Conservation (phyloP, 2,888 invertebrate genomes). For the Lasioglossum morio region DNA sequence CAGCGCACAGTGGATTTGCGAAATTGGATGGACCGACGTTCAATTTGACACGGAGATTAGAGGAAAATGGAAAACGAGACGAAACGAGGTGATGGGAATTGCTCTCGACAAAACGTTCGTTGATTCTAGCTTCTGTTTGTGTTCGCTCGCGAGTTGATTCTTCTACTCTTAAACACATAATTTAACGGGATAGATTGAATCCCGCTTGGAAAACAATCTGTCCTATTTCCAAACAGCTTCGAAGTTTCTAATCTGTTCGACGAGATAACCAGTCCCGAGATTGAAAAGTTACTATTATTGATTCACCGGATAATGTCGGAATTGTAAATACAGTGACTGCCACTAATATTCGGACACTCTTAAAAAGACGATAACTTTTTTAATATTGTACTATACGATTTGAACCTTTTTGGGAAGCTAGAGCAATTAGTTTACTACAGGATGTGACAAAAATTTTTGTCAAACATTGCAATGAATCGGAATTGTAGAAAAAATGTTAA, state of each 20-base stretch:
- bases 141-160: background rate
- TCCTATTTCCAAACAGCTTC: background rate
- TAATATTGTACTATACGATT: no score
- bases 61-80: constrained; percentile 23
- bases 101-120: constrained; percentile 6
- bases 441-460: no score
- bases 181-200: background rate
- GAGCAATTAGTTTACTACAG: no score
- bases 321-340: no score
- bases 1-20: background rate
- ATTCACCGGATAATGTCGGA: background rate
- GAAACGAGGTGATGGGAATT: constrained; percentile 17
- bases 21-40: constrained; percentile 14
- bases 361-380: no score
- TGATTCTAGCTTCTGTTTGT: constrained; percentile 5
- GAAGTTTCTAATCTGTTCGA: background rate
- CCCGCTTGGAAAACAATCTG: background rate
- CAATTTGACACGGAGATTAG: constrained; percentile 25
- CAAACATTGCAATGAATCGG: no score
- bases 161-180: background rate
- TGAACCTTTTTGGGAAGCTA: no score
- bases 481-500: no score
- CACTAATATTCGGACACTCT: no score
- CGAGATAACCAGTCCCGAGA: background rate
- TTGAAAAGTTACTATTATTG: background rate